Percentiles rank a stretch among this genome's conserved stretches.
These are phyloP conservation scores for Physella acuta DNA, from an alignment of 1,140 invertebrate species.

Conservation along the genomic window DNA sequence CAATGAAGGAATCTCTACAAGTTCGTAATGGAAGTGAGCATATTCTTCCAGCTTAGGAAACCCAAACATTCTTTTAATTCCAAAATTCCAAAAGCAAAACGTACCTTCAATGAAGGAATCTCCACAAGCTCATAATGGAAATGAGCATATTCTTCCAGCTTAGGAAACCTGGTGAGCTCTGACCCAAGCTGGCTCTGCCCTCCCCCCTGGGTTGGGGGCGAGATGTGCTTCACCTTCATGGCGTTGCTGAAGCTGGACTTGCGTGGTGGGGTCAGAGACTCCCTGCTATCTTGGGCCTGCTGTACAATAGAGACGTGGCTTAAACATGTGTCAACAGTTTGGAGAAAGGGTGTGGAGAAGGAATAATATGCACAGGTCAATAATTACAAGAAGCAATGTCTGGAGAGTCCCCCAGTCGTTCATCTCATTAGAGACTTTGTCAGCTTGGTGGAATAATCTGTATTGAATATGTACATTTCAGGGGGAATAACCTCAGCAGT, in stretches of 20 bases:
- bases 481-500: too few species aligned
- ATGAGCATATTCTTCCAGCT: conserved; percentile 94
- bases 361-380: too few species aligned
- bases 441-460: too few species aligned
- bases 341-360: not conserved
- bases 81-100: not conserved
- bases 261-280: not conserved
- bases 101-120: conserved; percentile 61
- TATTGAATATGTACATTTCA: too few species aligned
- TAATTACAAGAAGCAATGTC: too few species aligned
- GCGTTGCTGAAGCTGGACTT: not conserved
- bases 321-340: too few species aligned
- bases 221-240: conserved; percentile 18
- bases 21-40: conserved; percentile 97
- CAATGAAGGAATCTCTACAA: conserved; percentile 72
- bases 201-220: not conserved
- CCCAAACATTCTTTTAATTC: too few species aligned
- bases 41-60: conserved; percentile 96
- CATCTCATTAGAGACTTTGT: too few species aligned
- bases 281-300: not conserved
- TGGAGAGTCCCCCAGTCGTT: too few species aligned
- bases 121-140: conserved; percentile 95
- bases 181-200: not conserved
- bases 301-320: too few species aligned
- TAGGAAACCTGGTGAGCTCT: conserved; percentile 71